Evolutionary conservation across 2,113 vertebrate species (phyloP).

Genomic region (Todiramphus saurophagus): DNA sequence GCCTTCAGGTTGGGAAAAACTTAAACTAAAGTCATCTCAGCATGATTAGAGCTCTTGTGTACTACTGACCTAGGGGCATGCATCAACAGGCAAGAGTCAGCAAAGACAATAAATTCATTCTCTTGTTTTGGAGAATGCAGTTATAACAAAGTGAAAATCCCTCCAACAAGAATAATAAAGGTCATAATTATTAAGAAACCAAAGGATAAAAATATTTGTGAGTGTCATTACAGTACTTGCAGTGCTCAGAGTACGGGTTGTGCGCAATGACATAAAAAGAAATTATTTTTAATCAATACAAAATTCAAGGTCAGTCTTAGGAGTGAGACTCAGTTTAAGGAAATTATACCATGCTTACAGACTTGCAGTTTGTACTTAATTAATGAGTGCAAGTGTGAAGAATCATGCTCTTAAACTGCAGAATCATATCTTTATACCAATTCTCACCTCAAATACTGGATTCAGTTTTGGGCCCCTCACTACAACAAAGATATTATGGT

Average conservation of each 20-base stretch:
- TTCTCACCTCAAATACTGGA: neutral
- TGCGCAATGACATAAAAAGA: neutral
- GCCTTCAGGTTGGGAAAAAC: conserved; percentile 60
- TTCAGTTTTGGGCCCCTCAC: no score
- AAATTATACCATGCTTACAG: neutral
- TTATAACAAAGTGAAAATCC: conserved; percentile 19
- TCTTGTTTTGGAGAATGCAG: neutral
- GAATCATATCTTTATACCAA: neutral
- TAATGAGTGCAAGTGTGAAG: neutral
- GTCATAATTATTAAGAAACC: neutral
- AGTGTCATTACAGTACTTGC: neutral
- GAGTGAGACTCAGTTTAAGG: neutral
- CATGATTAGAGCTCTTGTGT: neutral
- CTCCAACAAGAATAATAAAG: neutral
- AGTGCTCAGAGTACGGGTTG: neutral
- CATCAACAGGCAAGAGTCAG: conserved; percentile 40
- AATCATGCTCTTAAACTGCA: neutral
- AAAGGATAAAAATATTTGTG: neutral
- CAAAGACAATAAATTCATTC: conserved; percentile 20
- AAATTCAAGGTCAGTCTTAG: neutral
- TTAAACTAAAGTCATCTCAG: conserved; percentile 21
- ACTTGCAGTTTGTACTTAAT: neutral
- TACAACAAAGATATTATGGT: no score
- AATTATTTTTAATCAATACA: neutral
- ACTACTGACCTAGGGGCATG: conserved; percentile 49